A percentile compares a stretch with the other conserved stretches of the same genome.
Conservation (phyloP, 2,797 vertebrate species). For the Vipera ursinii region DNA sequence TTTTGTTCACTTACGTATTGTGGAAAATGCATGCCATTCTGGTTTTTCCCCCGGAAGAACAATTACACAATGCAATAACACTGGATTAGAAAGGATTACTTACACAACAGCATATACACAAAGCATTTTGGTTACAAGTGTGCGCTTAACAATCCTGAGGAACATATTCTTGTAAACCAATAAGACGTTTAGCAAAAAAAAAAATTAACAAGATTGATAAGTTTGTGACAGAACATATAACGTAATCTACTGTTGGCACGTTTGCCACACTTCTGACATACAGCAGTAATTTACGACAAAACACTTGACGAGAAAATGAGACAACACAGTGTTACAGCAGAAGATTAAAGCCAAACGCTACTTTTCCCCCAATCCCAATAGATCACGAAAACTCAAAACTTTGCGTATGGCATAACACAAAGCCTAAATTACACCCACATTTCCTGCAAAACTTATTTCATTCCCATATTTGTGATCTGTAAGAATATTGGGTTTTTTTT, state of each 20-base stretch:
- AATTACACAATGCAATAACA: conserved; percentile 87
- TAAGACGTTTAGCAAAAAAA: conserved; percentile 43
- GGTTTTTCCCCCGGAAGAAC: conserved; percentile 82
- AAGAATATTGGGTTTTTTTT: background rate
- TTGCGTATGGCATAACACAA: background rate
- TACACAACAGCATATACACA: conserved; percentile 78
- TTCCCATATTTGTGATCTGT: background rate
- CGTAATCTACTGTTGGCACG: background rate
- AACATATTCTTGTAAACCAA: conserved; percentile 53
- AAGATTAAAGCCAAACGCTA: conserved; percentile 14
- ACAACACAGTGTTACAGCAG: background rate
- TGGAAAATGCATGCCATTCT: conserved; percentile 91
- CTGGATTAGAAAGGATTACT: conserved; percentile 83
- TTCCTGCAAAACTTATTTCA: background rate
- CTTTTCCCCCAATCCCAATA: background rate
- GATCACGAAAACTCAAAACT: background rate
- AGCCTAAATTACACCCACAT: background rate
- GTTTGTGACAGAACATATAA: background rate
- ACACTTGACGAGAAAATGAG: background rate
- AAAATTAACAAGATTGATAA: conserved; percentile 43
- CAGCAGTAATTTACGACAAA: background rate
- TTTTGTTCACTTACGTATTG: conserved; percentile 89
- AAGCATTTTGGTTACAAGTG: conserved; percentile 77
- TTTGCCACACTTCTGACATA: background rate
- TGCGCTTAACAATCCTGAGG: conserved; percentile 63